Conservation (phyloP, 2,888 invertebrate species). For the Polymixis lichenea region DNA sequence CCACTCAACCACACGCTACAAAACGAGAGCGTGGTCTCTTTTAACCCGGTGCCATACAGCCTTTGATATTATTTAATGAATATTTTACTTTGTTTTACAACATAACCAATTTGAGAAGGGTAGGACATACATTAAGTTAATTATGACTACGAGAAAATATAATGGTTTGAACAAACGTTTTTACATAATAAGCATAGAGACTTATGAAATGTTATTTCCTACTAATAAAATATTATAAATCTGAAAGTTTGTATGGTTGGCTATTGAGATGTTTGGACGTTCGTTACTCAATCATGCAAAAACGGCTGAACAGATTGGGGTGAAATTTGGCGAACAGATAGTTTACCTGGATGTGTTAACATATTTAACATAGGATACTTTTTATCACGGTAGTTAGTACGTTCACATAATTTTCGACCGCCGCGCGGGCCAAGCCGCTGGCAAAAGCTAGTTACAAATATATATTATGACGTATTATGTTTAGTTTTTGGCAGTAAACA, state of each 20-base stretch:
- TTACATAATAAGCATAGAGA: neutral
- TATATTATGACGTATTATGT: neutral
- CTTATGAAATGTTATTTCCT: neutral
- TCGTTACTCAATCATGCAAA: no score
- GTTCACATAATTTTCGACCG: no score
- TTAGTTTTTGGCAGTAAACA: neutral
- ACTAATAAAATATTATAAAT: no score
- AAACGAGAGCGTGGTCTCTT: neutral
- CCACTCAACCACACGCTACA: neutral
- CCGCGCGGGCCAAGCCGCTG: no score
- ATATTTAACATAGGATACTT: no score
- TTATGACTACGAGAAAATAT: neutral
- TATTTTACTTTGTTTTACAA: conserved; percentile 9
- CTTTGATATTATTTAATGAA: neutral
- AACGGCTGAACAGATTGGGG: no score
- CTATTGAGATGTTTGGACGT: no score
- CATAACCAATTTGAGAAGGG: neutral
- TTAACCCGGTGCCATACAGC: neutral
- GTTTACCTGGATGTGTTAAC: no score
- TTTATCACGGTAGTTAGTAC: no score
- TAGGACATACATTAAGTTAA: neutral
- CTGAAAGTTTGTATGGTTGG: no score
- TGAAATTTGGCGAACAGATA: no score
- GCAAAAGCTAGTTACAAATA: no score
- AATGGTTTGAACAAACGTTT: neutral